Evolutionary conservation across 1,140 invertebrate genomes (phyloP), one percentile per base, ranked within the genome.

Genomic region (Trachymyrmex cornetzi): DNA sequence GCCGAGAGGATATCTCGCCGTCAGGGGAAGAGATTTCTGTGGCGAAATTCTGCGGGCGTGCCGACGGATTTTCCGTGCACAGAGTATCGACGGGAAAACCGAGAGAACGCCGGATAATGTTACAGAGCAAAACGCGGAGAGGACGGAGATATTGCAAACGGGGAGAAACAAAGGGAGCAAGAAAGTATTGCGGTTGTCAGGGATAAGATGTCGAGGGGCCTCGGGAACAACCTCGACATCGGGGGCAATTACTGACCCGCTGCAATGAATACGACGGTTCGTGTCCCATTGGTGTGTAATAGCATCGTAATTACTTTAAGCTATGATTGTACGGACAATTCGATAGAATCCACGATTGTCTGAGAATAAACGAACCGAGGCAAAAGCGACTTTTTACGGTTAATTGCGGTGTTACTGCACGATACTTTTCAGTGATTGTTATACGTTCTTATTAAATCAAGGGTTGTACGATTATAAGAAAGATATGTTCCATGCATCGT

Each of bases 281-380:
- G 79, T 61, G 69, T 84, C 38, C n/a, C 80, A 75, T 84, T 48
- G 80, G 30, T 50, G 67, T 82, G 69, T 84, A 84, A 84, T 53
- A 75, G 44, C n/a, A n/a, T 34, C 55, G 80, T 84, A 84, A 84
- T 84, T 74, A 63, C 69, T 84, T 72, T 59, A 61, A 57, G 50
- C 30, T 50, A 44, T 4, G 55, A 48, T 34, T 71, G 34, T 22
- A 57, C 55, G 55, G 38, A 30, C n/a, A 57, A 84, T 50, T 50
- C 55, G 19, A 61, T 38, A n/a, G 55, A 84, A 72, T 61, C 24
- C 12, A 30, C 69, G 50, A 19, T 48, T 38, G 55, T 55, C 64
- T 55, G 38, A 22, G 48, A 84, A 74, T 75, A 74, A 82, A 74
- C 55, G 38, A 57, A 74, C 34, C 67, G 34, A 53, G 22, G 67